These are phyloP conservation scores for Pyrrhosoma nymphula DNA, from an alignment of 2,888 invertebrate species.

Conservation along the genomic window DNA sequence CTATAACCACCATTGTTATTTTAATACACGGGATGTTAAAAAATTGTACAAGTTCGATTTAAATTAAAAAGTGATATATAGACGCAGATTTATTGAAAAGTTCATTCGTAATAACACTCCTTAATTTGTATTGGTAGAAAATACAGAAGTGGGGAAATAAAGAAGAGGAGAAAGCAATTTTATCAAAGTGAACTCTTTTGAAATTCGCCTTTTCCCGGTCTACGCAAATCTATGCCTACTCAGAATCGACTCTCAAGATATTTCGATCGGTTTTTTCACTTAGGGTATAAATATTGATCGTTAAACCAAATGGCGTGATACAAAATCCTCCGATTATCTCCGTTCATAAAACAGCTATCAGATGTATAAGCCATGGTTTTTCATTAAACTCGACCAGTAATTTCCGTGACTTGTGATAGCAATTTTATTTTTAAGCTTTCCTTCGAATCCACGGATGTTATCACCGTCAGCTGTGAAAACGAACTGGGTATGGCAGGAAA, in stretches of 20 bases:
- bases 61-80: too few species aligned
- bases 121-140: too few species aligned
- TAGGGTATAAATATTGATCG: neutral
- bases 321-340: conserved; percentile 16
- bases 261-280: neutral
- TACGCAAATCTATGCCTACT: too few species aligned
- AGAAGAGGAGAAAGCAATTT: too few species aligned
- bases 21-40: too few species aligned
- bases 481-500: neutral
- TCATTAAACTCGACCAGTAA: neutral
- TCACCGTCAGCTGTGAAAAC: neutral
- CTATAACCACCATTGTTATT: too few species aligned
- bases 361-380: neutral
- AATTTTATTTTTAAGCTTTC: conserved; percentile 16
- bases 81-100: too few species aligned
- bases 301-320: neutral
- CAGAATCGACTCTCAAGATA: neutral
- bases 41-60: too few species aligned
- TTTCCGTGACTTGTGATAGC: conserved; percentile 33
- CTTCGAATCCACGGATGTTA: neutral
- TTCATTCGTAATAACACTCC: too few species aligned
- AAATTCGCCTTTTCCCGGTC: too few species aligned
- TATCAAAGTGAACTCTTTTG: too few species aligned
- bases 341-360: neutral
- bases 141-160: too few species aligned